phyloP scores from a whole-genome alignment of 2,888 invertebrate species.

The Branchellion lobata region DNA sequence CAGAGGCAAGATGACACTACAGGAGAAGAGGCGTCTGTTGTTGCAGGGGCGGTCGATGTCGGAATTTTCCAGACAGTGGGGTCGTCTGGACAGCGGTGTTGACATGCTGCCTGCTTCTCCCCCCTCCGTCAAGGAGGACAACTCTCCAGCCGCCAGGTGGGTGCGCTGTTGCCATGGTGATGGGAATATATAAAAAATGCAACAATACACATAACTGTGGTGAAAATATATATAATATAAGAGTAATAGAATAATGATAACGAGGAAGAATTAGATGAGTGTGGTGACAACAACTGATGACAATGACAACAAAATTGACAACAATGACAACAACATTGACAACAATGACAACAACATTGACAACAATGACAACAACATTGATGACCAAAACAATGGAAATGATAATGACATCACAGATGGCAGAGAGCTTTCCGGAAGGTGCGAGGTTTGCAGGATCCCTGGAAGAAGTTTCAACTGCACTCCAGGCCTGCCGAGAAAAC shows the following conservation, averaged over 20 bases:
- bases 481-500: slow-evolving; percentile 62
- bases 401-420: too few species aligned
- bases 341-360: too few species aligned
- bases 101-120: neutral
- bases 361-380: too few species aligned
- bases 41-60: slow-evolving; percentile 19
- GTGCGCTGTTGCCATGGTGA: too few species aligned
- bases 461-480: slow-evolving; percentile 65
- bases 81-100: slow-evolving; percentile 4
- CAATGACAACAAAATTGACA: too few species aligned
- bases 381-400: too few species aligned
- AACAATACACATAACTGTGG: too few species aligned
- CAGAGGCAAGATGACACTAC: slow-evolving; percentile 33
- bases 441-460: slow-evolving; percentile 62
- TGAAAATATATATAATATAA: too few species aligned
- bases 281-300: too few species aligned
- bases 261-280: too few species aligned
- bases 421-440: slow-evolving; percentile 35
- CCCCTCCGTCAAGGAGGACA: neutral
- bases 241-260: neutral
- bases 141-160: slow-evolving; percentile 28
- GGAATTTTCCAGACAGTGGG: neutral
- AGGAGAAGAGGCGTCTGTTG: slow-evolving; percentile 39
- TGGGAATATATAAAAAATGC: too few species aligned
- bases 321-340: too few species aligned